These are phyloP conservation scores for Caiman crocodilus DNA, from an alignment of 2,797 vertebrate species.

Conservation along the genomic window DNA sequence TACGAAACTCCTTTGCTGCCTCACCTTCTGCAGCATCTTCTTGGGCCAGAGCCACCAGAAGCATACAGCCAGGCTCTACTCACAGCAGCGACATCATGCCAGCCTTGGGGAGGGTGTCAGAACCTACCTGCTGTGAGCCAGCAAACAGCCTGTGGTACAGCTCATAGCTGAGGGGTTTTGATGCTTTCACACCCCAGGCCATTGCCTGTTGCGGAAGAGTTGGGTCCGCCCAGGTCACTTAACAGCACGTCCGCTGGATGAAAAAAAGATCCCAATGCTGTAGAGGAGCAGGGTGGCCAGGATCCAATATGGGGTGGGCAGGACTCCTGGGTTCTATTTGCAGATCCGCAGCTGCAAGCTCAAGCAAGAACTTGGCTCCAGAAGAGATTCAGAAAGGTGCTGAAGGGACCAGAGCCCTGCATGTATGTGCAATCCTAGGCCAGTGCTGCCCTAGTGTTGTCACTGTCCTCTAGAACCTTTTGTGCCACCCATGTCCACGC, in stretches of 20 bases:
- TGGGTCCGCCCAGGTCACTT: background rate
- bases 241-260: too few species aligned
- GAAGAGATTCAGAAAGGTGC: background rate
- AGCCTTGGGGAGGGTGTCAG: too few species aligned
- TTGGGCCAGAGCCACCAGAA: background rate
- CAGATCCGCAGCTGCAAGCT: background rate
- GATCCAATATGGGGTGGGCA: background rate
- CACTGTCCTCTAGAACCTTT: background rate
- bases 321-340: background rate
- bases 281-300: background rate
- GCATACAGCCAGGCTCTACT: background rate
- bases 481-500: background rate
- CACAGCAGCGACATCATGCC: too few species aligned
- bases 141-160: background rate
- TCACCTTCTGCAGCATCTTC: background rate
- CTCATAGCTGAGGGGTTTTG: too few species aligned
- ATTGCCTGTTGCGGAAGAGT: too few species aligned
- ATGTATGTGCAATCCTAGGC: background rate
- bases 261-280: too few species aligned
- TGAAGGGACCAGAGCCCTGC: background rate
- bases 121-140: background rate
- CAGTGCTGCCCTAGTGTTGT: background rate
- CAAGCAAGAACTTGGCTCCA: background rate
- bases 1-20: background rate
- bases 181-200: background rate